Evolutionary conservation across 2,113 vertebrate species (phyloP), one percentile per base, ranked within the genome.

Genomic region (Argyrosomus japonicus): DNA sequence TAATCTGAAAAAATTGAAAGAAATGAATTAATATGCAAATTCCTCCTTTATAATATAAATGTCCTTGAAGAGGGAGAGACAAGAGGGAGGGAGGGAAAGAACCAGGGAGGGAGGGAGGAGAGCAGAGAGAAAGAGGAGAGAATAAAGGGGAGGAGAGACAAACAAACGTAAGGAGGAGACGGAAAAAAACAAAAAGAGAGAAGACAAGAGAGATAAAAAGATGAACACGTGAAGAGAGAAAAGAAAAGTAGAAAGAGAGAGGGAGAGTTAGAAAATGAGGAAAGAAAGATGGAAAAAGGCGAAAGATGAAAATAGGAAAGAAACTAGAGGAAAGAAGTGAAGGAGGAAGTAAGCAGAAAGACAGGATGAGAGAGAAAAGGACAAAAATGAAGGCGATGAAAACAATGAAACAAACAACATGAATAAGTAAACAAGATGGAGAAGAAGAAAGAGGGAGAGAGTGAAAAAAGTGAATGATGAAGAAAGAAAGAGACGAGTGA

Each of bases 21-120:
- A 97, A 99, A 99, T 98, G 97, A 99, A 99, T 99, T 98, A 99
- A 99, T 98, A 99, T 99, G 98, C 97, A 99, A 99, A 99, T 99
- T 97, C 96, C 97, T 97, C 97, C 97, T 97, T 98, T 98, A 97
- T 97, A 97, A 98, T 97, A 97, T 97, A 99, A 99, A 98, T 96
- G 97, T 98, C 98, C 97, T 99, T 99, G 98, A 91, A 96, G 97
- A 97, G 60, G 47, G 50, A 45, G 57, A 68, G 68, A 87, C 53
- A 60, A 96, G 71, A 94, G 97, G 96, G 0, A 5, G 79, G 23
- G 25, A 43, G n/a, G n/a, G n/a, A n/a, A n/a, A n/a, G n/a, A n/a
- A n/a, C n/a, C n/a, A n/a, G n/a, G n/a, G n/a, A n/a, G 79, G 23
- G n/a, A 50, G 21, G 5, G 2, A 21, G 5, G 21, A 2, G 32